phyloP scores from a whole-genome alignment of 1,140 invertebrate species.

The Sipha flava region DNA sequence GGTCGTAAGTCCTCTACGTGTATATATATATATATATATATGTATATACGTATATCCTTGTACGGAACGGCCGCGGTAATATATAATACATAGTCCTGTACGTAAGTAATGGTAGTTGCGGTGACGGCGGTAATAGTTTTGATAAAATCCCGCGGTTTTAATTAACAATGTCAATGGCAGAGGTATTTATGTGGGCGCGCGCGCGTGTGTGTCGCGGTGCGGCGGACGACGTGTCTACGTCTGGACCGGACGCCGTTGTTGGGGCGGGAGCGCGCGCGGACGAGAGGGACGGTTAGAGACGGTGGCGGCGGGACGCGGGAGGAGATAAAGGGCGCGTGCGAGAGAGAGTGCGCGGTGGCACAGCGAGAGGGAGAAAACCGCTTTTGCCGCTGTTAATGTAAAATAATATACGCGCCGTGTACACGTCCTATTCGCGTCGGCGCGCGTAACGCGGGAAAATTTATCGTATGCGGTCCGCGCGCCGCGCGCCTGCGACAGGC shows the following conservation, averaged over 20 bases:
- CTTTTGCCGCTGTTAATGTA: background rate
- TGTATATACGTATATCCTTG: background rate
- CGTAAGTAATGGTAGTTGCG: background rate
- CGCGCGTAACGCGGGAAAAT: background rate
- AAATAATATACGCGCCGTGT: background rate
- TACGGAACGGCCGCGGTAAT: background rate
- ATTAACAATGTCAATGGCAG: constrained; percentile 26
- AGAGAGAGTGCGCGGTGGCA: too few relatives aligned
- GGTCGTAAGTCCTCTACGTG: too few relatives aligned
- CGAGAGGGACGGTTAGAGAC: background rate
- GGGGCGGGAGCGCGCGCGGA: background rate
- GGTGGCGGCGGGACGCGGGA: background rate
- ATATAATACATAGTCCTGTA: background rate
- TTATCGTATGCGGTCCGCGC: background rate
- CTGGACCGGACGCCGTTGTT: background rate
- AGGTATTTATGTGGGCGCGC: too few relatives aligned
- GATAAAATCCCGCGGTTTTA: constrained; percentile 21
- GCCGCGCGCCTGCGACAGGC: background rate
- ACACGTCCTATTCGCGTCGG: background rate
- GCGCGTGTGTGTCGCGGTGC: too few relatives aligned
- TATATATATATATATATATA: too few relatives aligned
- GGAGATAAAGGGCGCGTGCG: background rate
- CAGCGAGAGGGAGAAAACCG: background rate
- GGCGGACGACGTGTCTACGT: background rate
- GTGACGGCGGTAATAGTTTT: background rate